A percentile compares a stretch with the other conserved stretches of the same genome.
These are phyloP conservation scores for Galerucella nymphaeae DNA, from an alignment of 2,888 invertebrate genomes.

Conservation along the genomic window DNA sequence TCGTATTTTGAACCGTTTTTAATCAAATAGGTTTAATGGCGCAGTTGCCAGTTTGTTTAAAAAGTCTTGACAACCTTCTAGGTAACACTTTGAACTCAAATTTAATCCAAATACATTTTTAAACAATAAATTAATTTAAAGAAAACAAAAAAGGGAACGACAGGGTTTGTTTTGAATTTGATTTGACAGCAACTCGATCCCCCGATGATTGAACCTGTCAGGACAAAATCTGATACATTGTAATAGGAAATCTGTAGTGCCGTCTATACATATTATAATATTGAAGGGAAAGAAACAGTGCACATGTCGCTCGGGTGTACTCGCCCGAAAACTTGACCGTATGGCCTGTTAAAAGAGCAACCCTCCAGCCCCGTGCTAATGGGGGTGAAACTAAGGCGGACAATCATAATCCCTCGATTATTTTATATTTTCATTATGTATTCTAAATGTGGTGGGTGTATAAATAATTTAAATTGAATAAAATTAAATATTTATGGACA, in stretches of 20 bases:
- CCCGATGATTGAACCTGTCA: slow-evolving; percentile 27
- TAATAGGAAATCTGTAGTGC: not conserved
- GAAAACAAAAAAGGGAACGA: not conserved
- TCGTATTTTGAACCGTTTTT: no score
- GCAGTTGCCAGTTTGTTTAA: no score
- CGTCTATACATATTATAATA: not conserved
- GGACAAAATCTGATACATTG: slow-evolving; percentile 10
- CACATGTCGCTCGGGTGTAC: slow-evolving; percentile 47
- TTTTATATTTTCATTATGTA: slow-evolving; percentile 27
- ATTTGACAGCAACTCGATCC: slow-evolving; percentile 25
- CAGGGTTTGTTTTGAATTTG: slow-evolving; percentile 8
- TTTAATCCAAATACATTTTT: no score
- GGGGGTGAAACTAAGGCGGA: slow-evolving; percentile 52
- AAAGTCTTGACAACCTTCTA: no score
- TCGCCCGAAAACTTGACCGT: slow-evolving; percentile 60
- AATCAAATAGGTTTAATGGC: no score
- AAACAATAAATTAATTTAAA: no score
- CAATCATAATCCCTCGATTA: slow-evolving; percentile 62
- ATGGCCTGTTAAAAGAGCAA: slow-evolving; percentile 62
- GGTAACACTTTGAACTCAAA: no score
- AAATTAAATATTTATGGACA: no score
- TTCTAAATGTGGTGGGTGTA: not conserved
- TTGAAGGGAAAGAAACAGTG: slow-evolving; percentile 14
- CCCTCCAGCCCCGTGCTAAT: slow-evolving; percentile 42
- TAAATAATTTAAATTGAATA: not conserved